Base-by-base conservation (phyloP, 1,140 invertebrate genomes). In the Delia radicum region DNA sequence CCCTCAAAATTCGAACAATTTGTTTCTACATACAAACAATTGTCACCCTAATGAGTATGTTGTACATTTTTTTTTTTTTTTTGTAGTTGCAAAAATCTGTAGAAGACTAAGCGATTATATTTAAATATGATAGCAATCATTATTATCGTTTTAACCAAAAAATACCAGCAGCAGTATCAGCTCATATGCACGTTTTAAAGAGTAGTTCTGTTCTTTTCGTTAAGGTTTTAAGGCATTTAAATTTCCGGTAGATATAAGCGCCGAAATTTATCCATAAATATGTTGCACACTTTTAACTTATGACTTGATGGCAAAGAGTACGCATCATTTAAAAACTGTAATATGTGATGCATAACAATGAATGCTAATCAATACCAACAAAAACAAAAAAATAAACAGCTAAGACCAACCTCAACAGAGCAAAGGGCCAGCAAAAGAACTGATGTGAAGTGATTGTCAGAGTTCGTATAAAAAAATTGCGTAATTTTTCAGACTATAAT, bases 241-340 rank as follows among this genome's bases (percentile, higher is more conserved):
- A 82, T 83, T 83, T 83, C 82, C 82, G 82, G 82, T 82, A 74
- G 77, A 71, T 48, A 72, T 67, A 67, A 18, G 63, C 61, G 63
- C 63, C 48, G 21, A 55, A 48, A 21, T 21, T 21, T 55, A 21
- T 55, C 48, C 18, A 55, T 18, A 55, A 55, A 55, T 18, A 55
- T 55, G n/a, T 55, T 55, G n/a, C 48, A 21, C n/a, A 42, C 37
- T 42, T 42, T 55, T 8, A 55, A 3, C 33, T 2, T 13, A 37
- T 37, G 31, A 4, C 8, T 37, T 37, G 13, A 37, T 37, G 48
- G n/a, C 48, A 13, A 3, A 1, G 3, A 0, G 12, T 48, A 48
- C 4, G 42, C 48, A 37, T 21, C 21, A 7, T 55, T 21, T 18
- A 2, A 7, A 21, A 55, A 18, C 48, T 21, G 4, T 55, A 8